Base-by-base conservation (phyloP, 35 echinoderm and acorn worm genomes). In the Amphiura filiformis region DNA sequence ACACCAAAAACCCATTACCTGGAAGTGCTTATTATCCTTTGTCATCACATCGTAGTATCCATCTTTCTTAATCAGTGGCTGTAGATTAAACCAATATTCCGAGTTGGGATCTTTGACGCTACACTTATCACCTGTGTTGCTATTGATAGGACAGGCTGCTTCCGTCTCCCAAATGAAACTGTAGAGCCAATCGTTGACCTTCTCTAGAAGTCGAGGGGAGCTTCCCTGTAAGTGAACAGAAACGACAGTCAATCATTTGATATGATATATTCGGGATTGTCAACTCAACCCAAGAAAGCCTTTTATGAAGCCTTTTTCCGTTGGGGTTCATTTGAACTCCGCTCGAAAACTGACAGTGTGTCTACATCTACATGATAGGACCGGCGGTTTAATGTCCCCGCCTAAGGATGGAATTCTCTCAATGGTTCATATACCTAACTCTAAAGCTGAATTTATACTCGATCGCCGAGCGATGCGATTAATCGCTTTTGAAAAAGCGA, bases 81-180 rank as follows among this genome's bases (percentile, higher is more conserved):
- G 86, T 23, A 98, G 78, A 56, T 98, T 98, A 65, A 98, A 98
- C 7, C 76, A 64, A 37, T 98, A 98, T 23, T 90, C 96, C 3
- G 96, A 98, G 75, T 98, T 98, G 0, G 40, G 35, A 75, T 98
- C 96, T 56, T 77, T 82, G 9, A 98, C 96, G 0, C 86, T 94
- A 40, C 96, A 98, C 18, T 91, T 80, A 33, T 86, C 75, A 0
- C 89, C 89, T 13, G 34, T 80, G 39, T 92, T 84, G 0, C 47
- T 88, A 1, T 76, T 65, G 42, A 98, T 98, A 57, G 96, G 82
- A 76, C 96, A 98, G 31, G 96, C 96, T 22, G 96, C 96, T 42
- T 98, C 96, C 15, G 96, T 98, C 86, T 98, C 89, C 96, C 96
- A 98, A 80, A 92, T 76, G 87, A 98, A 98, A 22, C 76, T 84